phyloP scores from a whole-genome alignment of 1,140 invertebrate species.

The Bombus superbus region DNA sequence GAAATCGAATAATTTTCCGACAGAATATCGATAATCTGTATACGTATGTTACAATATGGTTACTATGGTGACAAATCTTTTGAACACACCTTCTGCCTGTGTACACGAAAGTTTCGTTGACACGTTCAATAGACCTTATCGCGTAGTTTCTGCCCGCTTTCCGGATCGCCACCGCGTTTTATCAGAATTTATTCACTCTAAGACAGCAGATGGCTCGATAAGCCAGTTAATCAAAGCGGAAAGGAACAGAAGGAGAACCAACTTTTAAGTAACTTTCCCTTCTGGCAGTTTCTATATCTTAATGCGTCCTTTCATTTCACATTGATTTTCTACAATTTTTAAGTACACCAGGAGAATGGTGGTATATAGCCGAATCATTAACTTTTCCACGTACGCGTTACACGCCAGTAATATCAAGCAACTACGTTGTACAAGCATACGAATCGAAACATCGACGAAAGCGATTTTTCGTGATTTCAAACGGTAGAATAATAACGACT shows the following conservation, averaged over 20 bases:
- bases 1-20: neutral
- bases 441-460: neutral
- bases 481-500: too few relatives aligned
- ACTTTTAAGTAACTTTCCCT: neutral
- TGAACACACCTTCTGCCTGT: neutral
- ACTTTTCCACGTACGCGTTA: neutral
- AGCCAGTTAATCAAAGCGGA: constrained; percentile 1
- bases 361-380: too few relatives aligned
- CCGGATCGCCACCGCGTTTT: neutral
- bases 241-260: neutral
- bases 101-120: constrained; percentile 18
- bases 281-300: neutral
- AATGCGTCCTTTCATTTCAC: neutral
- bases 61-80: neutral
- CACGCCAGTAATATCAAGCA: neutral
- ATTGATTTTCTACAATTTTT: neutral
- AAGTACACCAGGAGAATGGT: too few relatives aligned
- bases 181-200: constrained; percentile 23
- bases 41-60: neutral
- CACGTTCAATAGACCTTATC: constrained; percentile 30
- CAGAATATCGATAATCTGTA: neutral
- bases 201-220: constrained; percentile 27
- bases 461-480: neutral
- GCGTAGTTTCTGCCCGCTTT: neutral
- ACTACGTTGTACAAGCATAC: too few relatives aligned